Base-by-base conservation (phyloP, 2,888 invertebrate genomes). In the Pandemis corylana region DNA sequence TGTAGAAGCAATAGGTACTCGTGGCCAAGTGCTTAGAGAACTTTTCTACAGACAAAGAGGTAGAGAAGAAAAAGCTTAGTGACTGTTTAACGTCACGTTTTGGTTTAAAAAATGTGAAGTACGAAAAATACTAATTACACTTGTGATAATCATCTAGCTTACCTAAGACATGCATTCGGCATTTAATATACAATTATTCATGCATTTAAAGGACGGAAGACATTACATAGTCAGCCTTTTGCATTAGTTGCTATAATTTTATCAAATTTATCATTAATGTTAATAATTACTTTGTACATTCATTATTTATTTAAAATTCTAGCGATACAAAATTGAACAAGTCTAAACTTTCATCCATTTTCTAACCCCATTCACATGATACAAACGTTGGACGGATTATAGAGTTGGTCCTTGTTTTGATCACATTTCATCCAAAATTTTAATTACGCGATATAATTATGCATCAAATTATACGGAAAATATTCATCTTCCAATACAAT, bases 1-100 rank as follows among this genome's bases (percentile, higher is more conserved):
- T 49, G 2, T 76, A 76, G 76, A 64, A 42, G 61, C 65, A 62
- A 41, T 62, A n/a, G n/a, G n/a, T n/a, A 49, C 65, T 74, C 61
- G 76, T 44, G 51, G 59, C 63, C 67, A 66, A 69, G 56, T 77
- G 80, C 82, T 82, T 83, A 78, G 62, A 75, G 73, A 77, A 79
- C 80, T 81, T 83, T 82, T 84, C 82, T 84, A 82, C 81, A 68
- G 65, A 41, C 71, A 80, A 36, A 78, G 64, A 78, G 71, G 76
- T 82, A 85, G 84, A 85, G 82, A 85, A 83, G 82, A 77, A 80
- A 81, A 85, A 87, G 85, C 82, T 64, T 76, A 76, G 75, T 66
- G 62, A 71, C 73, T 63, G 74, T 75, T 66, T 72, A 76, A 78
- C 79, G 70, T 72, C 78, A 75, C 80, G 79, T 81, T 82, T 79